Evolutionary conservation across 2,113 vertebrate species (phyloP).

Genomic region (Oncorhynchus mykiss): DNA sequence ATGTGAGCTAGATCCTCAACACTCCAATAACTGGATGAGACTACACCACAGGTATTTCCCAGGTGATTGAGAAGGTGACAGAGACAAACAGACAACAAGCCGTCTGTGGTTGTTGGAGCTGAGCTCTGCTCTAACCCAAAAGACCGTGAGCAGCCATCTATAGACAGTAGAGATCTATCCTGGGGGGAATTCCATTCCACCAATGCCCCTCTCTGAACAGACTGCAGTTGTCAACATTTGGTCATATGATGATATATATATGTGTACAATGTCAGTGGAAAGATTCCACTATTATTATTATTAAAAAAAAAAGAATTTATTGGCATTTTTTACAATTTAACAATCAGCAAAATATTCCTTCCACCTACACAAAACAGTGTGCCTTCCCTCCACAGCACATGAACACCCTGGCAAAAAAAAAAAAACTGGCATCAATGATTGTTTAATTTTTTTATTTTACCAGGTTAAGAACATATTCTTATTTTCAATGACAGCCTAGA

Average conservation of each 20-base stretch:
- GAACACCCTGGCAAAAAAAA: too few species aligned
- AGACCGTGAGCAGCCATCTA: constrained; percentile 48
- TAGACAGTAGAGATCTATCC: constrained; percentile 62
- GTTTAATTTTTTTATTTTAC: too few species aligned
- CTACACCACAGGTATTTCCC: not conserved
- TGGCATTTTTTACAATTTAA: too few species aligned
- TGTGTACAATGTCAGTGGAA: constrained; percentile 54
- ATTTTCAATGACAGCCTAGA: too few species aligned
- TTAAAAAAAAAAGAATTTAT: too few species aligned
- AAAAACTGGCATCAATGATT: too few species aligned
- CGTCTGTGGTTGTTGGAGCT: constrained; percentile 41
- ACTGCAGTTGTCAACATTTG: constrained; percentile 63
- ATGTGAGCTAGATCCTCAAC: constrained; percentile 25
- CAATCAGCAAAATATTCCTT: too few species aligned
- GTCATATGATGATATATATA: constrained; percentile 63
- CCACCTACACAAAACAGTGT: too few species aligned
- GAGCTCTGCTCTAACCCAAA: constrained; percentile 33
- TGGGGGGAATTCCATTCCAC: constrained; percentile 66
- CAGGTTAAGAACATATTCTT: too few species aligned
- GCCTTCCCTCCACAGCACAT: too few species aligned
- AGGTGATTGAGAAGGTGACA: constrained; percentile 47
- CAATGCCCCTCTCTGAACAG: constrained; percentile 62
- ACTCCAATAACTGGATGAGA: constrained; percentile 31
- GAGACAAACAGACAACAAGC: constrained; percentile 49
- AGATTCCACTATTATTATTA: constrained; percentile 42